A percentile compares a stretch with the other conserved stretches of the same genome.
Evolutionary conservation across 2,797 vertebrate genomes (phyloP).

Genomic region (Aphelocoma californica): DNA sequence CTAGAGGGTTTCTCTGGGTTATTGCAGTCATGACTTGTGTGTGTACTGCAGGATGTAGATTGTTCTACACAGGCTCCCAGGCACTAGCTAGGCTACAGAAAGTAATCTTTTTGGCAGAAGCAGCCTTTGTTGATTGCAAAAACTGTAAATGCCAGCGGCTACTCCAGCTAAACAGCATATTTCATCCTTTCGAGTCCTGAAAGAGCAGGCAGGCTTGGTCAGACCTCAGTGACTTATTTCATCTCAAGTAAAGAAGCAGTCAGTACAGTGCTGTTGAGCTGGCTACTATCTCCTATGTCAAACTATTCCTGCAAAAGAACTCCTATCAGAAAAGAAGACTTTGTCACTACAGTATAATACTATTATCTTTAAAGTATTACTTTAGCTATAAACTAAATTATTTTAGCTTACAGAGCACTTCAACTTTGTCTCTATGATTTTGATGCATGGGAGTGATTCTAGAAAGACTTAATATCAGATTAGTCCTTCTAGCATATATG

Average conservation of each 20-base stretch:
- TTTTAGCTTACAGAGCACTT: neutral
- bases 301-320: neutral
- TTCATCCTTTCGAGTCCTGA: constrained; percentile 8
- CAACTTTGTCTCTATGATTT: neutral
- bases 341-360: neutral
- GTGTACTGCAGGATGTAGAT: constrained; percentile 2
- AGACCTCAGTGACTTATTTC: neutral
- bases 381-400: neutral
- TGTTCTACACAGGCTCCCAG: constrained; percentile 7
- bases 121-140: neutral
- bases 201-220: neutral
- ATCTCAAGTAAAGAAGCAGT: neutral
- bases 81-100: neutral
- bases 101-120: neutral
- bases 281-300: neutral
- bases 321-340: neutral
- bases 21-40: neutral
- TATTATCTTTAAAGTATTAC: neutral
- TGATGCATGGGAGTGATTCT: neutral
- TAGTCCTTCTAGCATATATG: neutral
- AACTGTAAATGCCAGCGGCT: neutral
- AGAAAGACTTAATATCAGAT: neutral
- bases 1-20: constrained; percentile 24
- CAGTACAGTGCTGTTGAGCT: neutral
- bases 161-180: neutral